Evolutionary conservation across 2,113 vertebrate species (phyloP).

Genomic region (Numida meleagris): DNA sequence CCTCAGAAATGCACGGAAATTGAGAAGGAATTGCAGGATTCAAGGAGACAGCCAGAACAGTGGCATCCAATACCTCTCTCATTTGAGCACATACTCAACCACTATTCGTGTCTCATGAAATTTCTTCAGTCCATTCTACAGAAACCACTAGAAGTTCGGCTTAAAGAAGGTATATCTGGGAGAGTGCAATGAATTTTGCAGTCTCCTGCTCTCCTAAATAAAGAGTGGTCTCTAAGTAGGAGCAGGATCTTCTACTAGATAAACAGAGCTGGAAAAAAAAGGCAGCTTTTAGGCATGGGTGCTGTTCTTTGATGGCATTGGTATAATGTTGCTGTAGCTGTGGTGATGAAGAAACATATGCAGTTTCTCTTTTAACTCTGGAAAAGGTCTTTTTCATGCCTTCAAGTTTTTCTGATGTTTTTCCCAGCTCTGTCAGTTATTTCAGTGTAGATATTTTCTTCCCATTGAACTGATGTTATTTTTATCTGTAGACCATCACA

Average conservation of each 20-base stretch:
- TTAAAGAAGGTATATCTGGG: conserved; percentile 68
- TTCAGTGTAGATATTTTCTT: neutral
- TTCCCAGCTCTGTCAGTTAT: neutral
- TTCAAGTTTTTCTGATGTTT: neutral
- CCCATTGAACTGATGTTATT: neutral
- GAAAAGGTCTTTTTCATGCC: neutral
- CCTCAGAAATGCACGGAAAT: conserved; percentile 55
- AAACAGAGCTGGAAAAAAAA: neutral
- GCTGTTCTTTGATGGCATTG: neutral
- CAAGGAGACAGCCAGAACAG: conserved; percentile 33
- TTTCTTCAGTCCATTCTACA: conserved; percentile 56
- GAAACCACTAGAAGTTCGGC: conserved; percentile 58
- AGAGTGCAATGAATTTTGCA: neutral
- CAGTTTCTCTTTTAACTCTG: neutral
- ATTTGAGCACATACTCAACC: conserved; percentile 70
- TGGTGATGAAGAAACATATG: neutral
- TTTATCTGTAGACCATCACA: neutral
- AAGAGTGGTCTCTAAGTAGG: neutral
- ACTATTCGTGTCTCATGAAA: conserved; percentile 53
- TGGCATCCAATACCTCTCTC: conserved; percentile 67
- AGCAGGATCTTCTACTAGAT: neutral
- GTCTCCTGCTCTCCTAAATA: neutral
- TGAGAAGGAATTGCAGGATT: conserved; percentile 53
- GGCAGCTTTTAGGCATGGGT: neutral
- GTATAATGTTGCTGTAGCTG: neutral